These are phyloP conservation scores for Mionectes macconnelli DNA, from an alignment of 2,113 vertebrate species.

Conservation along the genomic window DNA sequence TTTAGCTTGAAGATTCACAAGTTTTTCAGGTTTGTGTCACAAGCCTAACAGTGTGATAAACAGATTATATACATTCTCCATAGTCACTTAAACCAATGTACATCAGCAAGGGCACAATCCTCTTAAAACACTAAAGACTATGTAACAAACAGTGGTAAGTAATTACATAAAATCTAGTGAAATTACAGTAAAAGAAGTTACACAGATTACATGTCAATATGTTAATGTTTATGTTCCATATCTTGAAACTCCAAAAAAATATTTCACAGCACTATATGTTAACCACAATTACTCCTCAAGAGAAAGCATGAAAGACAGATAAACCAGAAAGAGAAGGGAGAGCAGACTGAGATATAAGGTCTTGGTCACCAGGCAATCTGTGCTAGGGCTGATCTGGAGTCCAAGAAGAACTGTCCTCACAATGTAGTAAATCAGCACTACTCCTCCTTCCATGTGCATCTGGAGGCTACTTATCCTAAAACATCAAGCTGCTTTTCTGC, in stretches of 20 bases:
- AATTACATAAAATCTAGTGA: neutral
- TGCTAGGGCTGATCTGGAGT: neutral
- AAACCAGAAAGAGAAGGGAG: neutral
- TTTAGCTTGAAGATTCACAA: neutral
- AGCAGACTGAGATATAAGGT: neutral
- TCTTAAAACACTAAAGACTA: neutral
- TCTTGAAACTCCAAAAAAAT: neutral
- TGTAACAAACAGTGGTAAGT: neutral
- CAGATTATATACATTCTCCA: neutral
- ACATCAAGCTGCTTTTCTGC: neutral
- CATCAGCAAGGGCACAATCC: neutral
- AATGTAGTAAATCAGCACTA: fast-evolving
- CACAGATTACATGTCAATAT: neutral
- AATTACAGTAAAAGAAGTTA: neutral
- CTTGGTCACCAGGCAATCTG: neutral
- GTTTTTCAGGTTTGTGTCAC: neutral
- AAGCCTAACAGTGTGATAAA: neutral
- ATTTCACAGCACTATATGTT: fast-evolving
- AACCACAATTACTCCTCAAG: neutral
- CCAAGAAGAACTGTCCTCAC: neutral
- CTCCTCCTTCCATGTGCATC: neutral
- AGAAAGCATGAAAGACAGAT: neutral
- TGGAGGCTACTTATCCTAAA: neutral
- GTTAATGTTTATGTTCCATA: neutral
- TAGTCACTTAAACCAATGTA: neutral